phyloP scores from a whole-genome alignment of 2,797 vertebrate species.

The Clarias pachynema region DNA sequence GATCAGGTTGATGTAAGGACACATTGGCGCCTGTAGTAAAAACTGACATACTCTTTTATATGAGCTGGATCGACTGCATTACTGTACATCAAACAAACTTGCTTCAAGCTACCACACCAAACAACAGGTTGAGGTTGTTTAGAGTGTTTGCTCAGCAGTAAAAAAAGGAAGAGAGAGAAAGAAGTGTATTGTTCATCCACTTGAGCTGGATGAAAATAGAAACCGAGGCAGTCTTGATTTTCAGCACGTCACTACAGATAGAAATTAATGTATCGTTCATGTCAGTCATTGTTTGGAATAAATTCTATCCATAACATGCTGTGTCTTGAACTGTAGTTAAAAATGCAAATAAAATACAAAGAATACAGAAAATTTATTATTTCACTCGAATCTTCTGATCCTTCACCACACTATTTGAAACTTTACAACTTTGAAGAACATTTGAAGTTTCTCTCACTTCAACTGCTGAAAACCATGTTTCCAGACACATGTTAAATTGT shows the following conservation, averaged over 20 bases:
- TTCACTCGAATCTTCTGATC: neutral
- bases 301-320: neutral
- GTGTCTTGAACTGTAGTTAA: neutral
- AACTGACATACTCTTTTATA: neutral
- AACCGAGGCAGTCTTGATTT: neutral
- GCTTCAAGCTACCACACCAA: constrained; percentile 13
- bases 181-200: constrained; percentile 10
- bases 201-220: neutral
- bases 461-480: neutral
- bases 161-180: constrained; percentile 11
- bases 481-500: neutral
- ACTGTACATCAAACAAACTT: constrained; percentile 26
- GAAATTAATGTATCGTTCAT: neutral
- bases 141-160: constrained; percentile 25
- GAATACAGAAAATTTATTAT: neutral
- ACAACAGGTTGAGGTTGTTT: constrained; percentile 3
- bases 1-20: neutral
- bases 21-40: constrained; percentile 20
- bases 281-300: neutral
- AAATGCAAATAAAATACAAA: neutral
- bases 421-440: neutral
- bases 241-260: neutral
- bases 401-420: neutral
- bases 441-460: neutral
- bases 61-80: neutral